These are phyloP conservation scores for Acrocephalus arundinaceus DNA, from an alignment of 2,113 vertebrate genomes.

Conservation along the genomic window DNA sequence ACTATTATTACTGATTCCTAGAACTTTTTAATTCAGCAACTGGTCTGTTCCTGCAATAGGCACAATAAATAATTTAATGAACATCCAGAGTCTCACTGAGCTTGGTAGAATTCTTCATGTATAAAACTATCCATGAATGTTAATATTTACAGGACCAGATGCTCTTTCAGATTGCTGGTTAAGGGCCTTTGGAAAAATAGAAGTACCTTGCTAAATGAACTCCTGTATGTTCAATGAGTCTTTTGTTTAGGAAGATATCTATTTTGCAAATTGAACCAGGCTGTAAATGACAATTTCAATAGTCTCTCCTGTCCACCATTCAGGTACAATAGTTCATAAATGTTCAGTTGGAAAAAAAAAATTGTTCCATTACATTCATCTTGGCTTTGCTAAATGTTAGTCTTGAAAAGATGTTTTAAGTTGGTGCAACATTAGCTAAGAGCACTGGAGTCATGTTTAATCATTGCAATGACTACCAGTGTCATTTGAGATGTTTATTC, in stretches of 20 bases:
- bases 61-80: neutral
- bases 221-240: neutral
- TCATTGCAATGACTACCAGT: constrained; percentile 7
- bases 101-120: neutral
- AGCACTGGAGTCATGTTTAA: constrained; percentile 44
- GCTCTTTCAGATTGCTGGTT: neutral
- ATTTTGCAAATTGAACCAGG: neutral
- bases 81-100: neutral
- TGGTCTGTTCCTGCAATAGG: neutral
- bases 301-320: neutral
- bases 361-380: neutral
- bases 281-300: neutral
- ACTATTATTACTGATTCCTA: neutral
- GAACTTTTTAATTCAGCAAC: neutral
- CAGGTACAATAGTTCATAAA: neutral
- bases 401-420: constrained; percentile 11
- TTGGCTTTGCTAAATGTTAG: constrained; percentile 32
- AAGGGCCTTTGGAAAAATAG: constrained; percentile 15
- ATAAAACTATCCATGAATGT: neutral
- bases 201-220: neutral
- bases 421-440: constrained; percentile 45
- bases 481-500: constrained; percentile 50
- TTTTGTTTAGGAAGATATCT: constrained; percentile 14
- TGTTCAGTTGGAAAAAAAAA: neutral
- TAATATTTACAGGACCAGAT: constrained; percentile 1